These are phyloP conservation scores for Acanthornis magna DNA, from an alignment of 2,797 vertebrate genomes.

Conservation along the genomic window DNA sequence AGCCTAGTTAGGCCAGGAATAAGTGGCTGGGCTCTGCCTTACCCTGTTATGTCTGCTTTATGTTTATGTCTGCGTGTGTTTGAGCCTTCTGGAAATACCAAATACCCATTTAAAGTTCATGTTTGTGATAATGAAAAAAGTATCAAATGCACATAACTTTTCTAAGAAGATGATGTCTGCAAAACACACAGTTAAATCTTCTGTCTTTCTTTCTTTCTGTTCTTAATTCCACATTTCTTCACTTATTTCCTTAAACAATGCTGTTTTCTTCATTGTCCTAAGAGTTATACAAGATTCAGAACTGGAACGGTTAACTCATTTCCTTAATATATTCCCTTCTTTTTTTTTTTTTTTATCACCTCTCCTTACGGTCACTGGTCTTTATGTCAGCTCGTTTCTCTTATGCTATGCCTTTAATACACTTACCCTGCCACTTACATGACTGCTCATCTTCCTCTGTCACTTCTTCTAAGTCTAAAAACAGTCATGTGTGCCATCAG, in stretches of 20 bases:
- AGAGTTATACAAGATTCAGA: background rate
- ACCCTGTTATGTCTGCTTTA: background rate
- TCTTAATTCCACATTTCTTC: background rate
- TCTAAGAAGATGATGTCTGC: background rate
- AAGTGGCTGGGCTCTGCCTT: background rate
- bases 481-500: slow-evolving; percentile 33
- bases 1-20: background rate
- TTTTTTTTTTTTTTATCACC: slow-evolving; percentile 26
- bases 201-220: background rate
- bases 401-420: slow-evolving; percentile 57
- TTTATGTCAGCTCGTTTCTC: slow-evolving; percentile 56
- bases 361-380: slow-evolving; percentile 62
- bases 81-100: background rate
- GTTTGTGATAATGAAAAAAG: background rate
- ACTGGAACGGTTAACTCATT: slow-evolving; percentile 22
- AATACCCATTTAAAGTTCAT: background rate
- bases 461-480: slow-evolving; percentile 58
- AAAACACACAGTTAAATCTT: background rate
- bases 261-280: background rate
- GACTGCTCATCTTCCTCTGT: slow-evolving; percentile 59
- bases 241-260: background rate
- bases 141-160: background rate
- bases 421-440: slow-evolving; percentile 56
- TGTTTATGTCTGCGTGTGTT: too few relatives aligned
- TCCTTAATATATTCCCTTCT: slow-evolving; percentile 34